phyloP scores from a whole-genome alignment of 2,113 vertebrate species.

The Atrichornis clamosus region DNA sequence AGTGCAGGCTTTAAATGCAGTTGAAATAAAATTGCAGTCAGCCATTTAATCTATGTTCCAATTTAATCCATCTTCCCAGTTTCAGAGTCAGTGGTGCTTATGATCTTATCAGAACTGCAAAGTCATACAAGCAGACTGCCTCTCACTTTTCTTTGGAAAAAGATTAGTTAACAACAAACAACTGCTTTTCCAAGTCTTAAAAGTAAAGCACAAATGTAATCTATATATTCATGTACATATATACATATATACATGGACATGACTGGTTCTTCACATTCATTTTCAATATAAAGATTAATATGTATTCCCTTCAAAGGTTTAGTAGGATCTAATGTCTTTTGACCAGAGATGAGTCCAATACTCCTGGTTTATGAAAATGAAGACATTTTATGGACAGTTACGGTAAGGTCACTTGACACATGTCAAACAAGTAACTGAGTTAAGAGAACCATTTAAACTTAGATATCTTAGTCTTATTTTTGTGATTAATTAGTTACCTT shows the following conservation, averaged over 20 bases:
- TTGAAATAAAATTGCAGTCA: constrained; percentile 39
- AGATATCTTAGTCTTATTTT: background rate
- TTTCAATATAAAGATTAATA: background rate
- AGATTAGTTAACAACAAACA: background rate
- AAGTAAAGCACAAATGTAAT: background rate
- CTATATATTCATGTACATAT: background rate
- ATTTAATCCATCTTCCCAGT: constrained; percentile 35
- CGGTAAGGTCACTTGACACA: background rate
- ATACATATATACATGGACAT: rapidly evolving
- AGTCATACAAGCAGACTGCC: background rate
- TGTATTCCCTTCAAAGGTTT: background rate
- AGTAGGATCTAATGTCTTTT: background rate
- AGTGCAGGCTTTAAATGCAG: background rate
- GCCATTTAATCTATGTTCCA: constrained; percentile 35
- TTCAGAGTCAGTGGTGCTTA: constrained; percentile 18
- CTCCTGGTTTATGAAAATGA: background rate
- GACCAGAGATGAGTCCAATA: background rate
- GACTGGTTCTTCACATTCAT: background rate
- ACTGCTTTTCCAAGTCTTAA: background rate
- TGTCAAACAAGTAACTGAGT: background rate
- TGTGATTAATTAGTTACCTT: background rate
- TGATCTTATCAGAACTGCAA: constrained; percentile 13
- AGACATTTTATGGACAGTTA: background rate
- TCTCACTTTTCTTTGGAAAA: background rate
- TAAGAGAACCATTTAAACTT: background rate